Percentiles rank a stretch among this genome's conserved stretches.
Evolutionary conservation across 1,140 invertebrate species (phyloP).

Genomic region (Drosophila eugracilis): DNA sequence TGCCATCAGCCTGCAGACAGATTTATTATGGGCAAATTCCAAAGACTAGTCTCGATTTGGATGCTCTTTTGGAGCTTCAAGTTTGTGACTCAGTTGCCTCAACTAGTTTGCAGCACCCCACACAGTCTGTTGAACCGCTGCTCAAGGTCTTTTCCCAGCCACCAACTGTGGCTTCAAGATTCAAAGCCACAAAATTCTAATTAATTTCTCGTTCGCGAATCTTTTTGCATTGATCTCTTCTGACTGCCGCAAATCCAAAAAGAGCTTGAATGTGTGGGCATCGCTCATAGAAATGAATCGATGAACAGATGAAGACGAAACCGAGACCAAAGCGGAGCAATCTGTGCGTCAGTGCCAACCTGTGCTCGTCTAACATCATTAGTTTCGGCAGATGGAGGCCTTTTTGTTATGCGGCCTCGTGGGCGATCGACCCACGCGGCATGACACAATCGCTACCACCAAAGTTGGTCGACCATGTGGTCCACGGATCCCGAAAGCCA

Average conservation of each 20-base stretch:
- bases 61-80: conserved; percentile 20
- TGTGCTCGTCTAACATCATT: conserved; percentile 56
- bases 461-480: conserved; percentile 31
- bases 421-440: conserved; percentile 36
- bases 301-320: conserved; percentile 28
- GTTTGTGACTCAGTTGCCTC: conserved; percentile 35
- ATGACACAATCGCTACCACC: conserved; percentile 70
- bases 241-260: conserved; percentile 25
- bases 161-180: conserved; percentile 29
- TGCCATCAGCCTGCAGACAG: conserved; percentile 25
- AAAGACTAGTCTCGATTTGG: conserved; percentile 21
- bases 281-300: background rate
- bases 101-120: conserved; percentile 56
- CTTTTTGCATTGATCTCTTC: conserved; percentile 51
- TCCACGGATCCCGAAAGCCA: conserved; percentile 29
- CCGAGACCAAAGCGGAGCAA: conserved; percentile 25
- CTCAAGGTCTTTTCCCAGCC: conserved; percentile 74
- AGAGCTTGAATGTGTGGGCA: conserved; percentile 34
- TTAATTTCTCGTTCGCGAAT: conserved; percentile 50
- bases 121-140: conserved; percentile 71
- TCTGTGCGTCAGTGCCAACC: conserved; percentile 47
- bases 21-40: conserved; percentile 38
- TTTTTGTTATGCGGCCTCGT: conserved; percentile 20
- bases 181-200: conserved; percentile 72
- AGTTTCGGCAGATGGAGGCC: conserved; percentile 42